phyloP scores from a whole-genome alignment of 2,888 invertebrate species.

The Lasioglossum leucozonium region DNA sequence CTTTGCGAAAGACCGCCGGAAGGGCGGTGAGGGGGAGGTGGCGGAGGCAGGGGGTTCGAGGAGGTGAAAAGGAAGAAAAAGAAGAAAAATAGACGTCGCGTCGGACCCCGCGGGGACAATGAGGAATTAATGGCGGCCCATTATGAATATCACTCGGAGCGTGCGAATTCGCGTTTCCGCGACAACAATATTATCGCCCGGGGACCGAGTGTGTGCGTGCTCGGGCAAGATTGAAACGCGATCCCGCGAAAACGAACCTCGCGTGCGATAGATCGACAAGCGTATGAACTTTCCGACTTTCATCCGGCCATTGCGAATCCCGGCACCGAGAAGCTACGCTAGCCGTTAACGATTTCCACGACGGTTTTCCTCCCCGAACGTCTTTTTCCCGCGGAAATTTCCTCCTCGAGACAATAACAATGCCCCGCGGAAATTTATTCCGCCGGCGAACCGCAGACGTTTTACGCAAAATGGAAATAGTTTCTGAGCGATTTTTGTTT shows the following conservation, averaged over 20 bases:
- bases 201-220: conserved; percentile 49
- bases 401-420: neutral
- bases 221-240: conserved; percentile 57
- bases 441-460: neutral
- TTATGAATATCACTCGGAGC: conserved; percentile 83
- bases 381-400: neutral
- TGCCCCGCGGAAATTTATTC: neutral
- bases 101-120: conserved; percentile 74
- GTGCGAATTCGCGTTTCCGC: conserved; percentile 82
- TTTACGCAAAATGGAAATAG: neutral
- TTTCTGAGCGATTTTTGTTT: neutral
- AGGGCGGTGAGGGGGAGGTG: neutral
- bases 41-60: no score
- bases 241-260: conserved; percentile 65
- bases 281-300: conserved; percentile 67
- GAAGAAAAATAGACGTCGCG: conserved; percentile 30
- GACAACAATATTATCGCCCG: conserved; percentile 72
- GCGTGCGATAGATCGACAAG: conserved; percentile 61
- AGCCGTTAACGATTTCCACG: conserved; percentile 17
- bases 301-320: conserved; percentile 47
- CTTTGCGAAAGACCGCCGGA: neutral
- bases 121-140: conserved; percentile 80
- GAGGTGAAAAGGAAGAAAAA: neutral
- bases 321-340: neutral
- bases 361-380: neutral